A percentile compares a stretch with the other conserved stretches of the same genome.
phyloP scores from a whole-genome alignment of 1,140 invertebrate genomes.

The Monomorium pharaonis region DNA sequence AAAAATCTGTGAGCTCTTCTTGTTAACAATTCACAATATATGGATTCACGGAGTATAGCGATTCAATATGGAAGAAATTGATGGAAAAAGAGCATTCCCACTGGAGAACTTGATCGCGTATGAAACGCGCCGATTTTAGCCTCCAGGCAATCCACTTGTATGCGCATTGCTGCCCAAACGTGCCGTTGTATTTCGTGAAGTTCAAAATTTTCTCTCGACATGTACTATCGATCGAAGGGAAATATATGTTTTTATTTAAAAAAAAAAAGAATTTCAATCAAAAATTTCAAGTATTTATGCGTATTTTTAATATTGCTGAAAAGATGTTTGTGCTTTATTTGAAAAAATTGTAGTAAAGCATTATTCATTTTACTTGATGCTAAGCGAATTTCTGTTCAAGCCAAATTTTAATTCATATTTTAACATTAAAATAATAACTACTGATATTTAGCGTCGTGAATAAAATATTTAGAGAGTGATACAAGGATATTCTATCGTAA shows the following conservation, averaged over 20 bases:
- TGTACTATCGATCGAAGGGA: conserved; percentile 12
- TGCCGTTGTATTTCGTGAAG: conserved; percentile 38
- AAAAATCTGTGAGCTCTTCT: not conserved
- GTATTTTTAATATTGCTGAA: not conserved
- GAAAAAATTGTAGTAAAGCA: not conserved
- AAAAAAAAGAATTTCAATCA: too few species aligned
- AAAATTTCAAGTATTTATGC: too few species aligned
- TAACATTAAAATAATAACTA: conserved; percentile 30
- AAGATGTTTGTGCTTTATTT: not conserved
- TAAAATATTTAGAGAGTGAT: conserved; percentile 46
- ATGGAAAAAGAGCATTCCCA: conserved; percentile 26
- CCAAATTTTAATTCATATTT: conserved; percentile 12
- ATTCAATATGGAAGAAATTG: conserved; percentile 19
- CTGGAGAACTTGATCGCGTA: conserved; percentile 25
- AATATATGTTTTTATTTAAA: conserved; percentile 1
- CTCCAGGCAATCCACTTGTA: conserved; percentile 33
- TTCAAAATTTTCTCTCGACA: conserved; percentile 30
- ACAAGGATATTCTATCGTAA: conserved; percentile 24
- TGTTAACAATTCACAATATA: conserved; percentile 10
- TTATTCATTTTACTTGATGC: not conserved
- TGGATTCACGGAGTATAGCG: not conserved
- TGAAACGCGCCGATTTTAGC: conserved; percentile 48
- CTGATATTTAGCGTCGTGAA: not conserved
- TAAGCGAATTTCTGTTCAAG: not conserved
- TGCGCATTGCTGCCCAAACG: not conserved